Base-by-base conservation (phyloP, 53 echinoderm and acorn worm genomes). In the Holothuria scabra region DNA sequence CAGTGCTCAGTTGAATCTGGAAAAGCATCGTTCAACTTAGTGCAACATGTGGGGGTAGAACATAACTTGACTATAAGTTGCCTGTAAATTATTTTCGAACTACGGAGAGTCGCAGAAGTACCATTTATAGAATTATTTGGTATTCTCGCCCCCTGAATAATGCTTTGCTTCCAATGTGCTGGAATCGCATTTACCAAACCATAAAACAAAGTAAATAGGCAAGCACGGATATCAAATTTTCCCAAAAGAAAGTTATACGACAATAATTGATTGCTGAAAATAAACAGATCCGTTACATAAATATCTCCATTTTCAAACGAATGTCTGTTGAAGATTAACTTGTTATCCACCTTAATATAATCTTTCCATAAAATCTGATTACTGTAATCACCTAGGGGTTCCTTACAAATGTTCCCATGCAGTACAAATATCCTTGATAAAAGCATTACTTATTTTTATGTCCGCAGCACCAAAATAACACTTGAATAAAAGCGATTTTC, bases 191-290 rank as follows among this genome's bases (percentile, higher is more conserved):
- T 4, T n/a, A n/a, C n/a, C n/a, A n/a, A n/a, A n/a, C n/a, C n/a
- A n/a, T n/a, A n/a, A n/a, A n/a, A n/a, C n/a, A 64, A 26, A 20
- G 65, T 64, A n/a, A 64, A 64, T 64, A 29, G 65, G 22, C 65
- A 64, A n/a, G 24, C 24, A 14, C 12, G 18, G 12, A 64, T 20
- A 9, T 29, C 65, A 64, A 64, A 64, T 6, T 64, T 64, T 12
- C n/a, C n/a, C n/a, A n/a, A n/a, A n/a, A n/a, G n/a, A n/a, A n/a
- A n/a, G n/a, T n/a, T n/a, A n/a, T n/a, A n/a, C n/a, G n/a, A n/a
- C n/a, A n/a, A n/a, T n/a, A n/a, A n/a, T n/a, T n/a, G n/a, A n/a
- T n/a, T n/a, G n/a, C n/a, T n/a, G n/a, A n/a, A n/a, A n/a, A n/a
- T n/a, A n/a, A n/a, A n/a, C n/a, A n/a, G n/a, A n/a, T n/a, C n/a